Evolutionary conservation across 2,113 vertebrate species (phyloP).

Genomic region (Scophthalmus maximus): DNA sequence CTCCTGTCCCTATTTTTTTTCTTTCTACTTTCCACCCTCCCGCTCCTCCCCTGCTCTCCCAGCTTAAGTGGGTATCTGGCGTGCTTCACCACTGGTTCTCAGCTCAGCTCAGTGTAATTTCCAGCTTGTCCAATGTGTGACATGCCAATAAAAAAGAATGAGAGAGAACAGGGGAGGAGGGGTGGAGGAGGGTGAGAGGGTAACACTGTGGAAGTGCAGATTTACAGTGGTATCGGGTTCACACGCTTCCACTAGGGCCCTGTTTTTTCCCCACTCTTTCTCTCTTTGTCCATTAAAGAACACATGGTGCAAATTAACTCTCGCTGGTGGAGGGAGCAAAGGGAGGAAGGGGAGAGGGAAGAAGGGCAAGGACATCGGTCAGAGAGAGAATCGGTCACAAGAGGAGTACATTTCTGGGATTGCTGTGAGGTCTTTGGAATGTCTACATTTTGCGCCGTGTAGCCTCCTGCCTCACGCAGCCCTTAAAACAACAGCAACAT

Average conservation of each 20-base stretch:
- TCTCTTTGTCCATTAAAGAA: conserved; percentile 72
- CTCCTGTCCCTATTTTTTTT: conserved; percentile 18
- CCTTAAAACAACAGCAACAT: conserved; percentile 63
- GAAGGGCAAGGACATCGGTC: conserved; percentile 47
- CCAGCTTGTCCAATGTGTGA: conserved; percentile 84
- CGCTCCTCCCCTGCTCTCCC: conserved; percentile 16
- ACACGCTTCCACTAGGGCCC: conserved; percentile 71
- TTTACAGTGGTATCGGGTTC: conserved; percentile 81
- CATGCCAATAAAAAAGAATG: conserved; percentile 81
- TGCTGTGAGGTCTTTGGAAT: conserved; percentile 68
- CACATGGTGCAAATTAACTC: conserved; percentile 84
- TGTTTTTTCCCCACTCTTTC: background rate
- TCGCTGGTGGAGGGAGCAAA: conserved; percentile 51
- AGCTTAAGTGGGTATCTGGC: conserved; percentile 71
- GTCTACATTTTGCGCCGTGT: conserved; percentile 54
- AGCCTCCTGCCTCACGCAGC: conserved; percentile 38
- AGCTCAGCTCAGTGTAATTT: conserved; percentile 79
- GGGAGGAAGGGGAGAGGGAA: conserved; percentile 53
- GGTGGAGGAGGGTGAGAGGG: conserved; percentile 27
- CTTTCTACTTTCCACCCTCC: background rate
- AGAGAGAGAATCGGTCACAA: conserved; percentile 47
- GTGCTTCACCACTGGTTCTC: conserved; percentile 71
- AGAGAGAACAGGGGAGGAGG: conserved; percentile 51
- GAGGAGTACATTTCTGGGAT: conserved; percentile 67
- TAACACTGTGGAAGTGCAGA: conserved; percentile 73